phyloP scores from a whole-genome alignment of 2,888 invertebrate genomes.

The Dolichopus griseipennis region DNA sequence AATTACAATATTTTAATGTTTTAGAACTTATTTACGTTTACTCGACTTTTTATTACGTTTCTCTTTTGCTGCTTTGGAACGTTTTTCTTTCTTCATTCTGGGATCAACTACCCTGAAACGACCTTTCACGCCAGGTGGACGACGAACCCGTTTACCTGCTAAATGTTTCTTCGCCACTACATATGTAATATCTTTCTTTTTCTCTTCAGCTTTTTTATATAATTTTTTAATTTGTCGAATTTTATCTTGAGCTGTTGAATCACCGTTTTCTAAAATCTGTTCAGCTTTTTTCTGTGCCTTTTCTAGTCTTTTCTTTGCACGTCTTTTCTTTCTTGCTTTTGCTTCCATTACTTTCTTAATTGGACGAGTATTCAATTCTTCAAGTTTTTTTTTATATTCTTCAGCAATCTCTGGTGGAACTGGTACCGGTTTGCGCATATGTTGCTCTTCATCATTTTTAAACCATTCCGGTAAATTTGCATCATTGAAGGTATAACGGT shows the following conservation, averaged over 20 bases:
- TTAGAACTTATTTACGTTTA: slow-evolving; percentile 19
- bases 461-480: slow-evolving; percentile 94
- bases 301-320: slow-evolving; percentile 74
- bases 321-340: slow-evolving; percentile 92
- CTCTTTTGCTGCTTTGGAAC: slow-evolving; percentile 45
- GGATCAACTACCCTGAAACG: slow-evolving; percentile 92
- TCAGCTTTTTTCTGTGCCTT: slow-evolving; percentile 95
- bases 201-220: slow-evolving; percentile 82
- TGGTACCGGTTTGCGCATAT: slow-evolving; percentile 73
- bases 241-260: slow-evolving; percentile 89
- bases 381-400: slow-evolving; percentile 72
- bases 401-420: slow-evolving; percentile 78
- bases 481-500: slow-evolving; percentile 88
- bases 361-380: slow-evolving; percentile 86
- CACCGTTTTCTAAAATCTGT: slow-evolving; percentile 79
- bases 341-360: slow-evolving; percentile 98
- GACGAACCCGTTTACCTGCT: slow-evolving; percentile 62
- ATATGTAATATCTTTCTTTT: slow-evolving; percentile 84
- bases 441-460: slow-evolving; percentile 81
- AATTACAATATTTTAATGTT: too few species aligned
- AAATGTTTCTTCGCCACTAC: slow-evolving; percentile 87
- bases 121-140: slow-evolving; percentile 85
- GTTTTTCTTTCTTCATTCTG: slow-evolving; percentile 88
- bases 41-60: slow-evolving; percentile 30
- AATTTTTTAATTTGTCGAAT: slow-evolving; percentile 81